These are phyloP conservation scores for Mustelus asterias DNA, from an alignment of 2,113 vertebrate species.

Conservation along the genomic window DNA sequence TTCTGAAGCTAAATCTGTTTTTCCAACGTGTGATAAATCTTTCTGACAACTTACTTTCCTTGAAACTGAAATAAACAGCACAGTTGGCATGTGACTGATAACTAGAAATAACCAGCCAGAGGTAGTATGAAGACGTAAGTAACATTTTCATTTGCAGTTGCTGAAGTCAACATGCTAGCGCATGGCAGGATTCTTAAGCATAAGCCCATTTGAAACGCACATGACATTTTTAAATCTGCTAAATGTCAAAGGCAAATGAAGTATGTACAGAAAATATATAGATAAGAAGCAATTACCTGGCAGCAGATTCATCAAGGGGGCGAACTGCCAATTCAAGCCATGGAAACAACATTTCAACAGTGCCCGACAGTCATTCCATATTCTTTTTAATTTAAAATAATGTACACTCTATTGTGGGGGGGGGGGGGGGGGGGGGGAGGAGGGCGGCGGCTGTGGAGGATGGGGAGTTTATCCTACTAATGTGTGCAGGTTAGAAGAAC, in stretches of 20 bases:
- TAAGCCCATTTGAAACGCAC: background rate
- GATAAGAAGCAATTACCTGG: background rate
- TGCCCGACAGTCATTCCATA: background rate
- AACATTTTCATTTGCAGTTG: background rate
- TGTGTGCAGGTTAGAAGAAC: background rate
- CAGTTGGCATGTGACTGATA: background rate
- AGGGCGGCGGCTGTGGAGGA: too few relatives aligned
- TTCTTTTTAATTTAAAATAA: background rate
- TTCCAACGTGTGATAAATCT: background rate
- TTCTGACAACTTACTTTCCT: constrained; percentile 16
- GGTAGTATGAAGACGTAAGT: background rate
- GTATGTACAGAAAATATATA: background rate
- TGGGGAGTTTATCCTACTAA: background rate
- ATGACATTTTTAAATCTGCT: background rate
- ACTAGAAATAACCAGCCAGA: constrained; percentile 23
- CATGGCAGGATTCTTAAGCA: background rate
- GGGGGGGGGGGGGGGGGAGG: too few relatives aligned
- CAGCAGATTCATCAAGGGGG: background rate
- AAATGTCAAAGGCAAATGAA: background rate
- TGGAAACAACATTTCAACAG: background rate
- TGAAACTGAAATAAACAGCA: background rate
- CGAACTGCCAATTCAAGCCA: background rate
- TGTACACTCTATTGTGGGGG: background rate
- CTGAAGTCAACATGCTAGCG: background rate
- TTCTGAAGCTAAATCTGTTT: constrained; percentile 23